Evolutionary conservation across 1,140 invertebrate genomes (phyloP), one percentile per base, ranked within the genome.

Genomic region (Hyphantria cunea): DNA sequence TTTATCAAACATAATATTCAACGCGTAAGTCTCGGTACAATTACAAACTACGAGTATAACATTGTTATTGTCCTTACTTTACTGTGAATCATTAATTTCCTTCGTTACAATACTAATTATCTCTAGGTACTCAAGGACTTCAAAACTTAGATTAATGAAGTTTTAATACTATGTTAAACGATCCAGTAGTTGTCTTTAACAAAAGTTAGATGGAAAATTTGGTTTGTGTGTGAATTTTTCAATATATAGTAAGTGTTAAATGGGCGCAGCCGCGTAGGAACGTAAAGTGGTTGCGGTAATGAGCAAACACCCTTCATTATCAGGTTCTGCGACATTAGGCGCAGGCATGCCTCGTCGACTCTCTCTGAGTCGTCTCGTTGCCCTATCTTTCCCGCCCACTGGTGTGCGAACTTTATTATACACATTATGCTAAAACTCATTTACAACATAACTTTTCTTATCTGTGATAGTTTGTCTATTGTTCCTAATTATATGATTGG

Each of bases 1-100:
- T 83, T 80, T 80, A 82, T 68, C 72, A 73, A 79, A 83, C 71
- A 80, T 25, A 25, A 25, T 74, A 80, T 74, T 66, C 62, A 70
- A 55, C 61, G 51, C 73, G 69, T 77, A 74, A 79, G 76, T 61
- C 63, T 58, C 15, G 63, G 47, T 74, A 72, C 70, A 67, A 76
- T 74, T 72, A 59, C 74, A 72, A 74, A 72, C 53, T 65, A 55
- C 55, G 33, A 64, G 64, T 66, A 72, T 69, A 61, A 60, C 62
- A 77, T 78, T 76, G 74, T 79, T 78, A 64, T 62, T 49, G 53
- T 68, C 66, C 54, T 50, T 72, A 55, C 66, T 37, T 67, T 68
- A 61, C 14, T 68, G 59, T 67, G 73, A 70, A 71, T 72, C 73
- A 80, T 78, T 75, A 66, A 65, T 66, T 66, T 64, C 67, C 42